Conservation (phyloP, 2,113 vertebrate species). For the Platycercus adscitus region DNA sequence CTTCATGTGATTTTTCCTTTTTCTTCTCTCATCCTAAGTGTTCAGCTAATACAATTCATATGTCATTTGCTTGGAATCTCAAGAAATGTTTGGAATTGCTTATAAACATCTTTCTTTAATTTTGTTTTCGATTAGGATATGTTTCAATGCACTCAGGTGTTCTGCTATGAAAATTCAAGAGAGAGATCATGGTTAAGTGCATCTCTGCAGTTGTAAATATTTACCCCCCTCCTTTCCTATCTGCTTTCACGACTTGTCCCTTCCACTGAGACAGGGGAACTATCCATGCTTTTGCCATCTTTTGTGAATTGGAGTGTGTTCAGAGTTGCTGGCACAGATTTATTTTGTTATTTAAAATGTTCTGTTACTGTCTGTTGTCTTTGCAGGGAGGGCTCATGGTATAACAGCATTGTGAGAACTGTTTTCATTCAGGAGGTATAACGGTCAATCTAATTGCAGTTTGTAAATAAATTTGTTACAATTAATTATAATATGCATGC, state of each 20-base stretch:
- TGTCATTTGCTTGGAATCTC: not conserved
- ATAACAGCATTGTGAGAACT: not conserved
- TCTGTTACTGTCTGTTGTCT: not conserved
- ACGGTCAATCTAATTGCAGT: not conserved
- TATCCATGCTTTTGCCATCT: conserved; percentile 26
- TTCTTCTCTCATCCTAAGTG: not conserved
- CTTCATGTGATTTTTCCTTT: not conserved
- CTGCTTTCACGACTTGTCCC: not conserved
- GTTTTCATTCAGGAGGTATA: conserved; percentile 34
- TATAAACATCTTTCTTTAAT: not conserved
- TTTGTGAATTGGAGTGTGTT: conserved; percentile 36
- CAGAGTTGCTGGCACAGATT: conserved; percentile 22
- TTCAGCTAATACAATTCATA: not conserved
- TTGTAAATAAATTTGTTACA: conserved; percentile 25
- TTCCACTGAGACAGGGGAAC: not conserved
- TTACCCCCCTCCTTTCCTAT: not conserved
- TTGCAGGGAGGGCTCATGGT: not conserved
- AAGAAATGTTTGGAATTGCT: not conserved
- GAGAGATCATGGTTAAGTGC: not conserved
- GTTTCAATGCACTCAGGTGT: not conserved
- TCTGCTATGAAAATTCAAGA: not conserved
- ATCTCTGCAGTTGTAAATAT: not conserved
- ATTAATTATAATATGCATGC: conserved; percentile 2
- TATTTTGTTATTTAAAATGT: conserved; percentile 47
- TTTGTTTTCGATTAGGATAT: not conserved